Percentiles rank a stretch among this genome's conserved stretches.
phyloP scores from a whole-genome alignment of 2,888 invertebrate genomes.

The Agonopterix heracliana region DNA sequence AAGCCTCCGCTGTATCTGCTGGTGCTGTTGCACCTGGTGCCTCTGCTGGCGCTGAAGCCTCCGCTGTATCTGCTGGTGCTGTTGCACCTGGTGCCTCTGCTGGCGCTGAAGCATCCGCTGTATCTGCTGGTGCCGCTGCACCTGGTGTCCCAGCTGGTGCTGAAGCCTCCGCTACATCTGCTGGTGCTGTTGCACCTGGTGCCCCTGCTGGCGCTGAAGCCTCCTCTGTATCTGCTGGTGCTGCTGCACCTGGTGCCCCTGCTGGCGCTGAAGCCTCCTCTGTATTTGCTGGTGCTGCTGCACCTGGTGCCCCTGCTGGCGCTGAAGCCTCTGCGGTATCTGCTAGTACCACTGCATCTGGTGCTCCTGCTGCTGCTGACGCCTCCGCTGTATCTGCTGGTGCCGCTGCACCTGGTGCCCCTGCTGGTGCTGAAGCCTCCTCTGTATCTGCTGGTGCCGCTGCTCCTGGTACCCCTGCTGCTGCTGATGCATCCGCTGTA shows the following conservation, averaged over 20 bases:
- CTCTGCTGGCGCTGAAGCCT: not conserved
- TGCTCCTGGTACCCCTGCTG: too few relatives aligned
- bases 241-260: not conserved
- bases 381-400: too few relatives aligned
- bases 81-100: not conserved
- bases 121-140: not conserved
- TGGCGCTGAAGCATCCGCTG: not conserved
- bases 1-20: not conserved
- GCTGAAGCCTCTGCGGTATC: too few relatives aligned
- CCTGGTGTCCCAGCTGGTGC: not conserved
- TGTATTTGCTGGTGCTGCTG: too few relatives aligned
- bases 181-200: constrained; percentile 1
- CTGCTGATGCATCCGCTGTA: too few relatives aligned
- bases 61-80: not conserved
- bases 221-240: not conserved
- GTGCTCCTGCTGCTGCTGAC: too few relatives aligned
- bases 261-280: not conserved
- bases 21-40: constrained; percentile 1
- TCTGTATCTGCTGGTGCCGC: too few relatives aligned
- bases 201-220: not conserved
- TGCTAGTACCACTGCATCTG: too few relatives aligned
- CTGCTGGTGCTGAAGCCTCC: too few relatives aligned
- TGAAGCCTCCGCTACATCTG: not conserved
- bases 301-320: too few relatives aligned
- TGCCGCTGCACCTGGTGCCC: too few relatives aligned